Base-by-base conservation (phyloP, 1,140 invertebrate species). In the Drosophila repleta region DNA sequence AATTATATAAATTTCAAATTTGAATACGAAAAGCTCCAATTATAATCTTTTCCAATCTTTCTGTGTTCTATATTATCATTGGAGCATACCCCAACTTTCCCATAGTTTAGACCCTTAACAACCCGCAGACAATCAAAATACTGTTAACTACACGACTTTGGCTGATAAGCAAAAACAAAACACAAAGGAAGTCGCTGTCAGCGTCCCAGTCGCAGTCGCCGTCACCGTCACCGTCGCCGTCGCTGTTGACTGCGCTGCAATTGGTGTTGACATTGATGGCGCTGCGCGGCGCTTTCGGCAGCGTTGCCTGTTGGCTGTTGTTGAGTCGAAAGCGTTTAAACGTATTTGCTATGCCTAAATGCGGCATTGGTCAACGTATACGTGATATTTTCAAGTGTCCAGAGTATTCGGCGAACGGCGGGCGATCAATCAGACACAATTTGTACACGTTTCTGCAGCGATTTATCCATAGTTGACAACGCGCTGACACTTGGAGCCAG, bases 301-400 rank as follows among this genome's bases (percentile, higher is more conserved):
- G 61, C 11, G 61, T 35, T 41, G 35, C 37, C n/a, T 41, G 32
- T 48, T 13, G 32, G 21, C 18, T 11, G 24, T 51, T 37, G 53
- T 53, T 45, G 41, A 32, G 51, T 21, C 41, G 51, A 64, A 57
- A 52, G 32, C 62, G 69, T 66, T 53, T 60, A 66, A 66, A 56
- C 35, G 57, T 26, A 61, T 67, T 73, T 48, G 57, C 45, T 26
- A 43, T 57, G 56, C 41, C 64, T 48, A 63, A 45, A 52, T 49
- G 51, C 56, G 57, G 53, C 66, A 74, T 74, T 69, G 46, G 60
- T 63, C 46, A 48, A 74, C 65, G 66, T 52, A 69, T 74, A 68
- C 65, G 66, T 69, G 66, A 74, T 73, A 49, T 68, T 63, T 41
- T 35, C 32, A 35, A 35, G 32, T 35, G 65, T 15, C 20, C 13